A percentile compares a stretch with the other conserved stretches of the same genome.
These are phyloP conservation scores for Scaptomyza parva DNA, from an alignment of 2,888 invertebrate species.

Conservation along the genomic window DNA sequence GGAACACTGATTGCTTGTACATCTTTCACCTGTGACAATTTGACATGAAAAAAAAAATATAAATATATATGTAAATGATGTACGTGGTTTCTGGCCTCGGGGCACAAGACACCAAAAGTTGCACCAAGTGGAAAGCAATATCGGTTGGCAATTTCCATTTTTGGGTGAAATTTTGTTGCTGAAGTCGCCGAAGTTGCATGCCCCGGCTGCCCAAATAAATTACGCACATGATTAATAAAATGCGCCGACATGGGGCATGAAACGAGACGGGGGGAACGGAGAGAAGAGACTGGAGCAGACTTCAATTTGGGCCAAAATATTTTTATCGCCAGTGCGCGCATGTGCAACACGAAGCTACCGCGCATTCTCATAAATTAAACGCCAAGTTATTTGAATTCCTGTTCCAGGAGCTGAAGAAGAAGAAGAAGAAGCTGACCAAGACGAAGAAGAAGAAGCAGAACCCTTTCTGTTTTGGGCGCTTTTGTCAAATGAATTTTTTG, in stretches of 20 bases:
- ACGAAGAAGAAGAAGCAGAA: neutral
- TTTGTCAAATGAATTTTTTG: slow-evolving; percentile 81
- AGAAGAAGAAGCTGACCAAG: no score
- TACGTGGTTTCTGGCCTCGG: slow-evolving; percentile 37
- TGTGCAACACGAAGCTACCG: slow-evolving; percentile 68
- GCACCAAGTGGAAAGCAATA: slow-evolving; percentile 12
- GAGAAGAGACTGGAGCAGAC: slow-evolving; percentile 28
- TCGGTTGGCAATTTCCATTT: slow-evolving; percentile 68
- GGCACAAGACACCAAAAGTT: slow-evolving; percentile 36
- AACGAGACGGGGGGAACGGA: neutral
- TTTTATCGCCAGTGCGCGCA: slow-evolving; percentile 65
- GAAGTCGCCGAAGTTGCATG: no score
- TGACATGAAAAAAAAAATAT: slow-evolving; percentile 55
- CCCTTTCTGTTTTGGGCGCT: slow-evolving; percentile 43
- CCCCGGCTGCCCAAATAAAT: slow-evolving; percentile 79
- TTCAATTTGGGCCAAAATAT: slow-evolving; percentile 79
- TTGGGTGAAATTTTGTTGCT: slow-evolving; percentile 73
- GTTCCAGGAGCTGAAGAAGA: slow-evolving; percentile 19
- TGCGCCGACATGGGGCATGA: slow-evolving; percentile 43
- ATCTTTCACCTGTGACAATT: slow-evolving; percentile 80
- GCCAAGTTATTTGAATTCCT: slow-evolving; percentile 83
- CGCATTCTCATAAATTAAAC: slow-evolving; percentile 83
- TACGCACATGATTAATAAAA: slow-evolving; percentile 81
- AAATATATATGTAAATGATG: slow-evolving; percentile 64
- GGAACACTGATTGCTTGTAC: slow-evolving; percentile 47